Evolutionary conservation across 2,113 vertebrate genomes (phyloP), one percentile per base, ranked within the genome.

Genomic region (Ailurus styani): DNA sequence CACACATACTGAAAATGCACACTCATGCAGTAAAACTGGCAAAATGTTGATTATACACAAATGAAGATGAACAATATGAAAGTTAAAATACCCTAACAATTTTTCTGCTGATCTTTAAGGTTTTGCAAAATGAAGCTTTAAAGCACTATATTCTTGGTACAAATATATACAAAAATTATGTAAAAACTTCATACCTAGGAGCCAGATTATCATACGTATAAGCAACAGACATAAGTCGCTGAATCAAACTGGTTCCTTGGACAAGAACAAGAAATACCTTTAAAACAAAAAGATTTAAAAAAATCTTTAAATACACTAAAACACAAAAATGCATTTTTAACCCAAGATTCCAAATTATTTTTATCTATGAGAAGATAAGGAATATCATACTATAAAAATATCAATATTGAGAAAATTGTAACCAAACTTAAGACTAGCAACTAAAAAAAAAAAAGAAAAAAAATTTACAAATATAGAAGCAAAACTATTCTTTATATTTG

Each of bases 191-290:
- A 98, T 99, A 99, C 99, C 99, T 99, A 99, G 99, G 99, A 79
- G 99, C 99, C 90, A 99, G 99, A 99, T 99, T 99, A 99, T 99
- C 99, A 95, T 99, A 99, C 7, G 99, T 99, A 98, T 99, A 99
- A 97, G 99, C 99, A 99, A 99, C 99, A 96, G 99, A 99, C 98
- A 99, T 99, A 98, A 99, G 98, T 89, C 99, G 99, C 96, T 99
- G 99, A 99, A 99, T 99, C 98, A 99, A 99, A 99, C 99, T 99
- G 98, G 99, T 99, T 95, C 99, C 99, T 98, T 99, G 99, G 91
- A 99, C 99, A 87, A 99, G 99, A 98, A 99, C 98, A 98, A 99
- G 99, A 98, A 99, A 99, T 87, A 99, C 99, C 99, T 99, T 98
- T 25, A 97, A 99, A 97, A 97, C 98, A 99, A 90, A 97, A 98